These are phyloP conservation scores for Scartelaos histophorus DNA, from an alignment of 2,113 vertebrate genomes.

Conservation along the genomic window DNA sequence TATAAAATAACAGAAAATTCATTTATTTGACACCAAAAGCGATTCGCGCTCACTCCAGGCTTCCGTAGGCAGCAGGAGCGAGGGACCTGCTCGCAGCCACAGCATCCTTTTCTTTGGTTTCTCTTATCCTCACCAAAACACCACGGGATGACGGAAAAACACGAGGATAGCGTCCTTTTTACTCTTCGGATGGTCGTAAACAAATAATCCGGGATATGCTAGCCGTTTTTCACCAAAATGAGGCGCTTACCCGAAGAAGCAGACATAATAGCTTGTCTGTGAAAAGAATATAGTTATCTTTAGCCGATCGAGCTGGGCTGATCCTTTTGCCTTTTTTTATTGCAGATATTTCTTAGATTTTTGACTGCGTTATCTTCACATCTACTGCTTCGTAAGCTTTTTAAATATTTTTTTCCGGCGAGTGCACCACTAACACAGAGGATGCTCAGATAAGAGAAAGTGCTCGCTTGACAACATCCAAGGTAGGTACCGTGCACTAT, in stretches of 20 bases:
- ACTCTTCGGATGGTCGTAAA: constrained; percentile 18
- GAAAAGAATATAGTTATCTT: constrained; percentile 48
- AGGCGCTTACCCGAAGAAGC: constrained; percentile 40
- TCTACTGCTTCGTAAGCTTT: not conserved
- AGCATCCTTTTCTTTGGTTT: constrained; percentile 57
- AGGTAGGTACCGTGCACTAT: constrained; percentile 59
- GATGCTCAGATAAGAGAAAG: constrained; percentile 58
- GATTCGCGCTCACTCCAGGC: constrained; percentile 10
- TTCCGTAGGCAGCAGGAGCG: constrained; percentile 69
- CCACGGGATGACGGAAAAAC: constrained; percentile 39
- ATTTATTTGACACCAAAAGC: not conserved
- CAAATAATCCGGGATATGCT: constrained; percentile 7
- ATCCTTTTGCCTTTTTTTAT: constrained; percentile 21
- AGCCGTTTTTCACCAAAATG: constrained; percentile 25
- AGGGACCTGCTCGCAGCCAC: constrained; percentile 54
- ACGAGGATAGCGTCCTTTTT: constrained; percentile 3
- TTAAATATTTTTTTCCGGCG: constrained; percentile 9
- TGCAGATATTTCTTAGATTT: not conserved
- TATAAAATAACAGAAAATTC: not conserved
- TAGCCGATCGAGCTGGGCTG: constrained; percentile 31
- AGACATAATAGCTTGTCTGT: constrained; percentile 51
- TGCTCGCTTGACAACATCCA: constrained; percentile 45
- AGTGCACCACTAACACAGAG: constrained; percentile 48
- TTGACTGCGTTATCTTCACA: not conserved
- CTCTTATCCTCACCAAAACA: constrained; percentile 42